Percentiles rank a stretch among this genome's conserved stretches.
Conservation (phyloP, 2,888 invertebrate genomes). For the Plebejus anna region DNA sequence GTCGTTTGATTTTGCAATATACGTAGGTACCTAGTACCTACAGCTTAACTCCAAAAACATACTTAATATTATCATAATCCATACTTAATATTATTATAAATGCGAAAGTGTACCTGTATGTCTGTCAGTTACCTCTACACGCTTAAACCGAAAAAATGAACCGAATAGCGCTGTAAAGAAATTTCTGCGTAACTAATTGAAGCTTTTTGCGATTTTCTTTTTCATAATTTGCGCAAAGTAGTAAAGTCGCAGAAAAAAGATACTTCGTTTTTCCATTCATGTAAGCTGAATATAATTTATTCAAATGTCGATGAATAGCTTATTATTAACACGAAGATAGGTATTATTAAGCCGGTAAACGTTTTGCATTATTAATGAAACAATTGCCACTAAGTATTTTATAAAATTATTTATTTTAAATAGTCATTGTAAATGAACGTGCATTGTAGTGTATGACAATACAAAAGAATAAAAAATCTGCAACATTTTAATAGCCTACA, state of each 20-base stretch:
- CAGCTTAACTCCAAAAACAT: too few species aligned
- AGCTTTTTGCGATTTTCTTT: too few species aligned
- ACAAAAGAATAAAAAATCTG: neutral
- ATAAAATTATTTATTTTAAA: neutral
- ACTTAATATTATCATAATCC: too few species aligned
- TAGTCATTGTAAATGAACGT: neutral
- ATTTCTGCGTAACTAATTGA: too few species aligned
- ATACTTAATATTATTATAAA: too few species aligned
- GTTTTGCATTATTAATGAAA: constrained; percentile 16
- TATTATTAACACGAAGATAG: constrained; percentile 14
- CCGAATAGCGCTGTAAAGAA: too few species aligned
- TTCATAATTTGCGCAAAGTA: too few species aligned
- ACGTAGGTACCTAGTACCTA: too few species aligned
- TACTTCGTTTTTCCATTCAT: neutral
- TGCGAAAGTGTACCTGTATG: too few species aligned
- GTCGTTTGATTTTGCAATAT: too few species aligned
- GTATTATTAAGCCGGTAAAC: neutral
- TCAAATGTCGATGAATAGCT: neutral
- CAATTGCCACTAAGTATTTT: constrained; percentile 30
- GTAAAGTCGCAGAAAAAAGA: neutral
- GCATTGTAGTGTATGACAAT: neutral
- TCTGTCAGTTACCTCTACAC: too few species aligned
- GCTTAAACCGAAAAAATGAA: too few species aligned
- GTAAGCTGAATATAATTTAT: neutral
- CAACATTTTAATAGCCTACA: neutral